Percentiles rank a stretch among this genome's conserved stretches.
phyloP scores from a whole-genome alignment of 2,888 invertebrate genomes.

The Acronicta aceris region DNA sequence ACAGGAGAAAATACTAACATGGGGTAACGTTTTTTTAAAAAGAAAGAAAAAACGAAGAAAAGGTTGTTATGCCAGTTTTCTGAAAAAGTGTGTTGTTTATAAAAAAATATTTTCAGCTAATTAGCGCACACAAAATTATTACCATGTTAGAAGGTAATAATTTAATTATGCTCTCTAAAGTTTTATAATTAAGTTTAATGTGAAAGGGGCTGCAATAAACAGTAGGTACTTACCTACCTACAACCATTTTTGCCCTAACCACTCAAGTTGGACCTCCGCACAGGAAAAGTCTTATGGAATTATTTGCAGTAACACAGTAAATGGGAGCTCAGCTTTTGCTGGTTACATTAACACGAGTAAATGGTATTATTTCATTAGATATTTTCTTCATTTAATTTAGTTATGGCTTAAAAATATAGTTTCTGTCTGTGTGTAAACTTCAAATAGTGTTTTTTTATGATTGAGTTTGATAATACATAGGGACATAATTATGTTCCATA shows the following conservation, averaged over 20 bases:
- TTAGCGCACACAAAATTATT: conserved; percentile 52
- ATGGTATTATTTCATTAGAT: conserved; percentile 51
- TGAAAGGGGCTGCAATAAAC: conserved; percentile 49
- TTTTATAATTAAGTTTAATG: conserved; percentile 58
- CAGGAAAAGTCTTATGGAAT: conserved; percentile 43
- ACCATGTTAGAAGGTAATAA: conserved; percentile 50
- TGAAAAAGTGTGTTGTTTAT: background rate
- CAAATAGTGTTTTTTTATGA: too few relatives aligned
- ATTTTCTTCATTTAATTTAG: conserved; percentile 44
- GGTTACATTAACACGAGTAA: conserved; percentile 42
- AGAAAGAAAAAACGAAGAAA: too few relatives aligned
- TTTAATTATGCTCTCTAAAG: conserved; percentile 57
- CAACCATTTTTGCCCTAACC: conserved; percentile 21
- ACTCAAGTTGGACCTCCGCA: conserved; percentile 15
- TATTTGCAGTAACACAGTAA: conserved; percentile 39
- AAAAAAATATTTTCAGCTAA: conserved; percentile 33
- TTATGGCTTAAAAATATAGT: conserved; percentile 12
- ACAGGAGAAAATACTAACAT: too few relatives aligned
- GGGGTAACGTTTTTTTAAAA: too few relatives aligned
- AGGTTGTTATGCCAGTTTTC: too few relatives aligned
- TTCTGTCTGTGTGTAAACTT: background rate
- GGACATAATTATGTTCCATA: too few relatives aligned
- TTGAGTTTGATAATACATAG: too few relatives aligned
- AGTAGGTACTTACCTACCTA: conserved; percentile 11
- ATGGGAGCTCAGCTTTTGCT: conserved; percentile 35